These are phyloP conservation scores for Leucoraja ocellata DNA, from an alignment of 2,797 vertebrate genomes.

Conservation along the genomic window DNA sequence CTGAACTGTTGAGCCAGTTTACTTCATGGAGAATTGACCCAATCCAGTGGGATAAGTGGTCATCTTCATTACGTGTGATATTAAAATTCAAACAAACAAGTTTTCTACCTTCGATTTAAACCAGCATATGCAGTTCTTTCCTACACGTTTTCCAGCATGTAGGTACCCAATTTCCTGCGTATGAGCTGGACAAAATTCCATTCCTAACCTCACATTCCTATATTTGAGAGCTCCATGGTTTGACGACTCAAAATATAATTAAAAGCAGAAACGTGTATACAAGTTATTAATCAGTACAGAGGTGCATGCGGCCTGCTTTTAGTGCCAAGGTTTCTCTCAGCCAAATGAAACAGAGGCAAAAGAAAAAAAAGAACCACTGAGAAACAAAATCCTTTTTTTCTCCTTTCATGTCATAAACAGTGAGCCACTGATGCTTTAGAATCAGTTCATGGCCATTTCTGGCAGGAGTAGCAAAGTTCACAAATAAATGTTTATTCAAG, in stretches of 20 bases:
- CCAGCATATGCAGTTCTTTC: too few relatives aligned
- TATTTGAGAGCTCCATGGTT: neutral
- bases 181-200: neutral
- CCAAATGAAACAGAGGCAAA: neutral
- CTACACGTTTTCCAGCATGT: neutral
- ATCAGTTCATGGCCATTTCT: neutral
- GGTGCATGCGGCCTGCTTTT: neutral
- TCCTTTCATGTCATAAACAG: neutral
- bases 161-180: too few relatives aligned
- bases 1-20: neutral
- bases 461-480: neutral
- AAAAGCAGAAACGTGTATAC: too few relatives aligned
- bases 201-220: neutral
- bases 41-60: neutral
- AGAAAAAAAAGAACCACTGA: neutral
- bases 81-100: neutral
- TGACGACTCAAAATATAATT: neutral
- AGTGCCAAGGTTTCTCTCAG: neutral
- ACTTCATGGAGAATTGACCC: neutral
- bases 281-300: neutral
- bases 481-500: constrained; percentile 6
- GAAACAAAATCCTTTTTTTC: neutral
- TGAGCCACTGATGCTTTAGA: neutral
- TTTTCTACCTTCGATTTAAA: too few relatives aligned
- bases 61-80: neutral